A percentile compares a stretch with the other conserved stretches of the same genome.
Conservation (phyloP, 1,140 invertebrate species). For the Drosophila serrata region DNA sequence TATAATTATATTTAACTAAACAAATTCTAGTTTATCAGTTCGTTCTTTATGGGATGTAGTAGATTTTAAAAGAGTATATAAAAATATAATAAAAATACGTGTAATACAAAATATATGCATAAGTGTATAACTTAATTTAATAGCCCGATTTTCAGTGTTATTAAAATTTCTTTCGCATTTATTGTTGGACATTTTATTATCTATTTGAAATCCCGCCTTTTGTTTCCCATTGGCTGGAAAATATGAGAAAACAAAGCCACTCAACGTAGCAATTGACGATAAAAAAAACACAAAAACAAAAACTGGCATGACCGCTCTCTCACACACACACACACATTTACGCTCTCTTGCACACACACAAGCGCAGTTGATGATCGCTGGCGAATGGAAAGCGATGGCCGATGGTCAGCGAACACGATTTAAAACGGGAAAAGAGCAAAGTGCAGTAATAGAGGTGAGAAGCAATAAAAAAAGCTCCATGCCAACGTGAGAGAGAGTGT, state of each 20-base stretch:
- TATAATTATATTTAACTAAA: not conserved
- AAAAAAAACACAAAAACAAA: constrained; percentile 22
- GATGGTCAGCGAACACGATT: constrained; percentile 54
- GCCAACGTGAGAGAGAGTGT: not conserved
- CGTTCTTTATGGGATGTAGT: fast-evolving
- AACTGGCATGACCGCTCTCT: constrained; percentile 24
- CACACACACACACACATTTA: not conserved
- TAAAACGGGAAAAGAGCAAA: constrained; percentile 16
- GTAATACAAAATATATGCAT: no score
- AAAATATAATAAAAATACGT: no score
- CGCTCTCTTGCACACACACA: constrained; percentile 2
- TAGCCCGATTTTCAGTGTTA: no score
- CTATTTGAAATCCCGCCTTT: constrained; percentile 21
- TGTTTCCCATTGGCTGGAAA: constrained; percentile 55
- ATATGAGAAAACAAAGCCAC: constrained; percentile 54
- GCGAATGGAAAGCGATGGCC: constrained; percentile 61
- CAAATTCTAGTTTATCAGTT: not conserved
- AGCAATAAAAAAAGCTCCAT: constrained; percentile 54
- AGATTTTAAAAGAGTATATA: no score
- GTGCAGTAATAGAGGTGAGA: constrained; percentile 44
- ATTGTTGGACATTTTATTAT: not conserved
- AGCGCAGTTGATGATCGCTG: constrained; percentile 48
- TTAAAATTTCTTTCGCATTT: not conserved
- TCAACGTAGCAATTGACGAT: constrained; percentile 33
- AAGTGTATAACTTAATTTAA: no score